phyloP scores from a whole-genome alignment of 2,113 vertebrate species.

The Triplophysa siluroides region DNA sequence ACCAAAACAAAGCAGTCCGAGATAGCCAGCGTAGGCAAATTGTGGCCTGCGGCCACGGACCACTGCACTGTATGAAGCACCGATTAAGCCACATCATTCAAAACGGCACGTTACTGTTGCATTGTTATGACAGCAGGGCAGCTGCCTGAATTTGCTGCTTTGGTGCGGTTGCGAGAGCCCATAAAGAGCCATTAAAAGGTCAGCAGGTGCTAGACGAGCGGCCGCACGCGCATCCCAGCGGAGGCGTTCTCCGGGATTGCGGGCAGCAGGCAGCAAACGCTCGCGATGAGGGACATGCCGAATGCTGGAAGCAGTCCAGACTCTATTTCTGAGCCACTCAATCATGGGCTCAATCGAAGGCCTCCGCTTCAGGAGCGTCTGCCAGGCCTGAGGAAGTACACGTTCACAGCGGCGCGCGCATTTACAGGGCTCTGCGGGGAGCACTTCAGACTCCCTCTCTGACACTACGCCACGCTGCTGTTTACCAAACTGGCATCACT shows the following conservation, averaged over 20 bases:
- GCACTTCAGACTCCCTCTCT: constrained; percentile 6
- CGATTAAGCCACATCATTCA: constrained; percentile 29
- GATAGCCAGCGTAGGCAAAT: constrained; percentile 46
- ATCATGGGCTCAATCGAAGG: constrained; percentile 34
- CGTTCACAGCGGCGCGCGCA: neutral
- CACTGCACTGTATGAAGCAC: constrained; percentile 18
- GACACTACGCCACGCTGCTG: constrained; percentile 26
- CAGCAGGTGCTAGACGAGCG: constrained; percentile 21
- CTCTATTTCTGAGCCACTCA: constrained; percentile 44
- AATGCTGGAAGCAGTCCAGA: constrained; percentile 43
- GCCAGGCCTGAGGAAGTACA: constrained; percentile 17
- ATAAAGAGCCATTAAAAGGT: constrained; percentile 34
- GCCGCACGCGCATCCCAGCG: neutral
- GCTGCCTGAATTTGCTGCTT: neutral
- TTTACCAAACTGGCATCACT: constrained; percentile 16
- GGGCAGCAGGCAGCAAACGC: neutral
- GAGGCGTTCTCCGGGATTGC: constrained; percentile 21
- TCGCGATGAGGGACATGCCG: constrained; percentile 21
- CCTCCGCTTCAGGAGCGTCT: neutral
- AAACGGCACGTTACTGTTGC: constrained; percentile 45
- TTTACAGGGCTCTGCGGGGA: constrained; percentile 35
- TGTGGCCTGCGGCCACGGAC: neutral
- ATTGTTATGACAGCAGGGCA: constrained; percentile 34
- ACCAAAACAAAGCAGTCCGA: constrained; percentile 54
- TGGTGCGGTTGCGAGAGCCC: constrained; percentile 2